A percentile compares a stretch with the other conserved stretches of the same genome.
Conservation (phyloP, 2,888 invertebrate genomes). For the Scrobipalpa atriplicella region DNA sequence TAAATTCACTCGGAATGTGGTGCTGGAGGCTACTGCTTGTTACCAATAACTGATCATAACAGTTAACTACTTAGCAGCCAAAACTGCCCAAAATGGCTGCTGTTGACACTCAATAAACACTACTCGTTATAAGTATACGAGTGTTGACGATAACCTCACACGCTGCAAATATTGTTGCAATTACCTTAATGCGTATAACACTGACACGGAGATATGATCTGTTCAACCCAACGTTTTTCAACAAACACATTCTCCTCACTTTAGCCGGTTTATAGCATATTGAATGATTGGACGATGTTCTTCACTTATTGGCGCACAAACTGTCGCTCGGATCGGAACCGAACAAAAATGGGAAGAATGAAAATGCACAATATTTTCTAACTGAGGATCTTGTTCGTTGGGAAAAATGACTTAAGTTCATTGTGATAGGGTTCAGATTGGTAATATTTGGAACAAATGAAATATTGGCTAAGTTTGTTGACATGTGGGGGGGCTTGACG, state of each 20-base stretch:
- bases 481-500: constrained; percentile 51
- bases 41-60: too few species aligned
- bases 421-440: constrained; percentile 33
- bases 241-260: constrained; percentile 16
- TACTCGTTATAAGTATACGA: constrained; percentile 13
- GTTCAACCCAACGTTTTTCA: not conserved
- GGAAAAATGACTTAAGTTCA: constrained; percentile 11
- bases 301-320: constrained; percentile 50
- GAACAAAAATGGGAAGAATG: constrained; percentile 54
- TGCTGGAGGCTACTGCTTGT: too few species aligned
- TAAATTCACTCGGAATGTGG: too few species aligned
- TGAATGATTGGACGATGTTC: constrained; percentile 32
- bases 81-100: not conserved
- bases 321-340: constrained; percentile 43
- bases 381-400: not conserved
- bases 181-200: constrained; percentile 32
- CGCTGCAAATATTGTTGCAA: constrained; percentile 31
- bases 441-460: constrained; percentile 45
- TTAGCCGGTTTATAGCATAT: constrained; percentile 36
- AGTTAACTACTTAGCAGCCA: too few species aligned
- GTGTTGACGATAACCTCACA: constrained; percentile 28
- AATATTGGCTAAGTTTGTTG: constrained; percentile 62
- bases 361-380: constrained; percentile 45
- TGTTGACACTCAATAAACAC: constrained; percentile 21
- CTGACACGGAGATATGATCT: constrained; percentile 17